phyloP scores from a whole-genome alignment of 2,888 invertebrate species.

The Timema podura region DNA sequence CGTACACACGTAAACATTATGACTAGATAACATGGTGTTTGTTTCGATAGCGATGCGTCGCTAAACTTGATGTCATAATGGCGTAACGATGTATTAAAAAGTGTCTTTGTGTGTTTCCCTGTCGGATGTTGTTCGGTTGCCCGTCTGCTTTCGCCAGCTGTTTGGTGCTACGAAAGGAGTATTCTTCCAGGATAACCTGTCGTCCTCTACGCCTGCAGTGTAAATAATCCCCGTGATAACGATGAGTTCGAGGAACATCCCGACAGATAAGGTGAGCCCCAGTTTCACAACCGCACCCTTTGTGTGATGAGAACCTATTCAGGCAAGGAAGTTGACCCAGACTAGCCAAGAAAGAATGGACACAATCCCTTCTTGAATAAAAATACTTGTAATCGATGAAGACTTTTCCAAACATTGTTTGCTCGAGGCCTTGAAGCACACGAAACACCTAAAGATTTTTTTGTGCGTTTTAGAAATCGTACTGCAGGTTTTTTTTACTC shows the following conservation, averaged over 20 bases:
- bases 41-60: constrained; percentile 25
- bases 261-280: constrained; percentile 72
- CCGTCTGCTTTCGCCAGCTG: constrained; percentile 34
- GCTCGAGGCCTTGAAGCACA: too few relatives aligned
- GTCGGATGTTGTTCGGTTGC: constrained; percentile 31
- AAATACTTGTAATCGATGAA: too few relatives aligned
- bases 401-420: too few relatives aligned
- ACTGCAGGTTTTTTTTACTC: too few relatives aligned
- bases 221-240: constrained; percentile 22
- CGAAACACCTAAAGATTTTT: too few relatives aligned
- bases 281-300: constrained; percentile 14
- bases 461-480: too few relatives aligned
- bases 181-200: constrained; percentile 31
- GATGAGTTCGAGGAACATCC: constrained; percentile 76
- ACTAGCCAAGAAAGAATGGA: too few relatives aligned
- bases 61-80: constrained; percentile 28
- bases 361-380: too few relatives aligned
- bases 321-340: too few relatives aligned
- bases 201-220: constrained; percentile 28
- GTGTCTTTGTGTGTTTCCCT: constrained; percentile 29
- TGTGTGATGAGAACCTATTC: too few relatives aligned
- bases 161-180: constrained; percentile 31
- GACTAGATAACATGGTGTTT: constrained; percentile 30
- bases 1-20: constrained; percentile 27
- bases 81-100: constrained; percentile 27